These are phyloP conservation scores for Neotragus pygmaeus DNA, from an alignment of 2,113 vertebrate species.

Conservation along the genomic window DNA sequence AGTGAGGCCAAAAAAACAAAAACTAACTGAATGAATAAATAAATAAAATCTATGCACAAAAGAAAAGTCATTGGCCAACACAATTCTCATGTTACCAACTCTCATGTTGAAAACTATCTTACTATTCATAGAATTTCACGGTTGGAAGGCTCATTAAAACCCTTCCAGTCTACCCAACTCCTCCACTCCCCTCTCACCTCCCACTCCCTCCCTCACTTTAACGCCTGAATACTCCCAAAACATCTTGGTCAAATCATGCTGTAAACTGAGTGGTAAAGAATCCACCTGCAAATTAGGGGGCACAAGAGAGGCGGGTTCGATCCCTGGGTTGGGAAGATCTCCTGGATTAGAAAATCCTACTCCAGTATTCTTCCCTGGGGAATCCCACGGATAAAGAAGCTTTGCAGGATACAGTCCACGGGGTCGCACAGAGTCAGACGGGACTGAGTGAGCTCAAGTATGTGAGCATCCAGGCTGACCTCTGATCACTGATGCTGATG, in stretches of 20 bases:
- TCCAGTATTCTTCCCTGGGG: not conserved
- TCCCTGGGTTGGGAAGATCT: not conserved
- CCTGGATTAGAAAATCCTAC: not conserved
- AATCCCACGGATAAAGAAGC: not conserved
- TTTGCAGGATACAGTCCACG: not conserved
- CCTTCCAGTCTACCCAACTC: not conserved
- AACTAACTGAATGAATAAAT: not conserved
- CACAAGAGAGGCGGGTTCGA: not conserved
- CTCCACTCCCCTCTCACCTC: not conserved
- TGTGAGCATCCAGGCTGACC: not conserved
- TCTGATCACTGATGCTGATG: not conserved
- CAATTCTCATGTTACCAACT: not conserved
- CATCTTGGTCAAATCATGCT: not conserved
- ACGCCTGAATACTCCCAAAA: not conserved
- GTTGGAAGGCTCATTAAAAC: not conserved
- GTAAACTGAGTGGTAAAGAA: not conserved
- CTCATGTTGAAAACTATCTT: not conserved
- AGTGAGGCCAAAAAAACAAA: not conserved
- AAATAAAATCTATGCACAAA: not conserved
- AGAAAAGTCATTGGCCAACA: not conserved
- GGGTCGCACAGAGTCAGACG: accelerated
- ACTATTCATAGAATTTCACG: not conserved
- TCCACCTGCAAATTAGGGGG: not conserved
- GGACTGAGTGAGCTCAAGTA: not conserved
- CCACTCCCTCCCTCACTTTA: not conserved